phyloP scores from a whole-genome alignment of 1,140 invertebrate genomes.

The Phymastichus coffea region DNA sequence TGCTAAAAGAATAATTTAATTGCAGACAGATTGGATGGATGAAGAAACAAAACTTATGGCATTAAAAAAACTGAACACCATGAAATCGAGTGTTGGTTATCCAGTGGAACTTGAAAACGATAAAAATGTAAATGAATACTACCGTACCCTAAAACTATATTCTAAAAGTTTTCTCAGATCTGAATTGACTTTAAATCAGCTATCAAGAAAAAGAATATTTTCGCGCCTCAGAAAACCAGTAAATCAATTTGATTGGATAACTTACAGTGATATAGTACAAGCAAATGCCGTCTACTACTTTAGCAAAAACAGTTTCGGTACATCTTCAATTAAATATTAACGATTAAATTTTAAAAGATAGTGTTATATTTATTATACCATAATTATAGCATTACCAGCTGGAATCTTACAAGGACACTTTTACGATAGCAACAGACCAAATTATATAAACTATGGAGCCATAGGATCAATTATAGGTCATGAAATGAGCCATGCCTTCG shows the following conservation, averaged over 20 bases:
- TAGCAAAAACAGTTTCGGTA: slow-evolving; percentile 68
- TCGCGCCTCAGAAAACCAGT: slow-evolving; percentile 73
- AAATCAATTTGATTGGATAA: slow-evolving; percentile 74
- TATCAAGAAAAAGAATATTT: slow-evolving; percentile 75
- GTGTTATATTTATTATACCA: slow-evolving; percentile 64
- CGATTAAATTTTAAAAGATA: neutral
- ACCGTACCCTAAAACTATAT: slow-evolving; percentile 72
- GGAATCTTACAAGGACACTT: slow-evolving; percentile 75
- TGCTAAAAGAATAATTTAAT: too few species aligned
- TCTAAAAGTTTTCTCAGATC: slow-evolving; percentile 65
- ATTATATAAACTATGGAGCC: slow-evolving; percentile 74
- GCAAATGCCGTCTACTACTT: slow-evolving; percentile 70
- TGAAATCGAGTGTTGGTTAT: slow-evolving; percentile 78
- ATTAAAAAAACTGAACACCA: slow-evolving; percentile 70
- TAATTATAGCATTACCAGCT: too few species aligned
- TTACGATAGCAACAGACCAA: slow-evolving; percentile 67
- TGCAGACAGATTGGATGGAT: slow-evolving; percentile 86
- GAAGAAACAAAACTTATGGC: slow-evolving; percentile 70
- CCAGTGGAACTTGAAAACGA: slow-evolving; percentile 78
- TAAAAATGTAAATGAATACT: slow-evolving; percentile 73
- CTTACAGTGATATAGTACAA: slow-evolving; percentile 62
- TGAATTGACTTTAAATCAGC: slow-evolving; percentile 72
- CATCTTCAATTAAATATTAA: slow-evolving; percentile 29
- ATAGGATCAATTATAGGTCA: slow-evolving; percentile 71
- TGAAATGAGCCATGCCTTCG: slow-evolving; percentile 65